Conservation (phyloP, 2,113 vertebrate species). For the Platysternon megacephalum region DNA sequence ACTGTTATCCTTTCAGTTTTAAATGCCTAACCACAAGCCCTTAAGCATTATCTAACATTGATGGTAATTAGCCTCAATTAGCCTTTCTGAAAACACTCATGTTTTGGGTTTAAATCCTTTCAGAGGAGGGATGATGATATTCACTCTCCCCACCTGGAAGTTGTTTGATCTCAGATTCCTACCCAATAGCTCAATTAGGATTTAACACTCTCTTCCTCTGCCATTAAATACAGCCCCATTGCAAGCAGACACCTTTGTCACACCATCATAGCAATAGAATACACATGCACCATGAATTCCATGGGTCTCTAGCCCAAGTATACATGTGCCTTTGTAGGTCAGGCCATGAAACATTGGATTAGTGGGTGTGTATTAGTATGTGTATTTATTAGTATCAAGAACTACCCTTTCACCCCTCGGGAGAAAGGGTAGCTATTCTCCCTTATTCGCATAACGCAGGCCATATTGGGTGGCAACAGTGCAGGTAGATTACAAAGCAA, state of each 20-base stretch:
- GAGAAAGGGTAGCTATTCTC: not conserved
- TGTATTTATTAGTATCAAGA: not conserved
- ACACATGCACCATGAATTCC: not conserved
- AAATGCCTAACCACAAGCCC: not conserved
- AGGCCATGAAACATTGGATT: not conserved
- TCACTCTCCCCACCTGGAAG: not conserved
- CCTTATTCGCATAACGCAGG: not conserved
- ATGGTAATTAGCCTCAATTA: not conserved
- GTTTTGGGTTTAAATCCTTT: not conserved
- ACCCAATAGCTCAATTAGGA: not conserved
- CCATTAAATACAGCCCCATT: not conserved
- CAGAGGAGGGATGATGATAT: not conserved
- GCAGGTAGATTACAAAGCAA: not conserved
- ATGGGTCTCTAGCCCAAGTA: not conserved
- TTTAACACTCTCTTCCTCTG: not conserved
- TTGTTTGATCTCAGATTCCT: not conserved
- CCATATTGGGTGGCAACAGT: not conserved
- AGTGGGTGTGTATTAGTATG: not conserved
- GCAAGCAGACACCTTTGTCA: not conserved
- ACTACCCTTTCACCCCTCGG: not conserved
- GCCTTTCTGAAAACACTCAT: not conserved
- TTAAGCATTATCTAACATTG: not conserved
- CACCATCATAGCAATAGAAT: not conserved
- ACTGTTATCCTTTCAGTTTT: not conserved
- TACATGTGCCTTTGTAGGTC: not conserved